phyloP scores from a whole-genome alignment of 2,797 vertebrate species.

The Chelmon rostratus region DNA sequence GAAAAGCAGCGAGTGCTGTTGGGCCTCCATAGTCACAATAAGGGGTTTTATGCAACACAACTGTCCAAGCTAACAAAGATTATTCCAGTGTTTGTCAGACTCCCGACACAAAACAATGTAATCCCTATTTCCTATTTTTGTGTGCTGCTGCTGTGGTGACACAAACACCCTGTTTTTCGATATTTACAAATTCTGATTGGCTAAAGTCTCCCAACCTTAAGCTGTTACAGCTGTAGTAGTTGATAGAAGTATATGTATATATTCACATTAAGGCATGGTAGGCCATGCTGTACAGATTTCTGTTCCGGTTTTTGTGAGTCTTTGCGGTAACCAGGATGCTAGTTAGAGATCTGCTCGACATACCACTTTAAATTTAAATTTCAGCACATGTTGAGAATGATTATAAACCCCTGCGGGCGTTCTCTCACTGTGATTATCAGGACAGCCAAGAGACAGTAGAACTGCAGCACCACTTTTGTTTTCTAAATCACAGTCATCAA shows the following conservation, averaged over 20 bases:
- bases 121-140: too few relatives aligned
- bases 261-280: too few relatives aligned
- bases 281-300: background rate
- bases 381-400: background rate
- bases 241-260: too few relatives aligned
- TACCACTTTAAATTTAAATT: background rate
- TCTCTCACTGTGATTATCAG: conserved; percentile 1
- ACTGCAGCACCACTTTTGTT: conserved; percentile 1
- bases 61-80: background rate
- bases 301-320: background rate
- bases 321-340: background rate
- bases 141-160: too few relatives aligned
- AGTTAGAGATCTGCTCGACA: too few relatives aligned
- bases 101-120: too few relatives aligned
- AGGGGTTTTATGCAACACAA: background rate
- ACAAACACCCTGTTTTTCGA: too few relatives aligned
- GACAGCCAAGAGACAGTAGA: background rate
- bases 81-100: too few relatives aligned
- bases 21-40: background rate
- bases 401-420: background rate
- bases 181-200: too few relatives aligned
- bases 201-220: too few relatives aligned
- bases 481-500: conserved; percentile 29
- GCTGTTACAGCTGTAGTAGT: too few relatives aligned
- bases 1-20: background rate